These are phyloP conservation scores for Loripinus fragilis DNA, from an alignment of 2,888 invertebrate genomes.

Conservation along the genomic window DNA sequence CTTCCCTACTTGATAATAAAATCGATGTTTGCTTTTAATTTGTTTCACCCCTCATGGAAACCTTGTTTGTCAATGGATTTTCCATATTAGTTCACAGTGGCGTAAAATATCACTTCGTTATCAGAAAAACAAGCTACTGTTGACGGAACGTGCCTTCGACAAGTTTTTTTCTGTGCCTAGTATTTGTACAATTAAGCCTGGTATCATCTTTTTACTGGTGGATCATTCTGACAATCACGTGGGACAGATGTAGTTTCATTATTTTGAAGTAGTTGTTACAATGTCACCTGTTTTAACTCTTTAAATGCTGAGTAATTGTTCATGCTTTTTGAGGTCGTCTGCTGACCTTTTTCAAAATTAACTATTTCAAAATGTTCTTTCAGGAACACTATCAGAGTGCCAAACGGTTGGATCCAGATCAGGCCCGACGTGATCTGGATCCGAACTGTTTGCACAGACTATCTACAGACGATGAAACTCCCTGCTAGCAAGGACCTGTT, in stretches of 20 bases:
- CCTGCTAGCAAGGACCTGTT: too few relatives aligned
- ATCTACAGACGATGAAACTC: too few relatives aligned
- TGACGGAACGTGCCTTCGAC: conserved; percentile 7
- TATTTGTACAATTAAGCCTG: not conserved
- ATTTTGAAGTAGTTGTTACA: too few relatives aligned
- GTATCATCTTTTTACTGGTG: conserved; percentile 4
- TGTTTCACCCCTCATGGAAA: not conserved
- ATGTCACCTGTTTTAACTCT: too few relatives aligned
- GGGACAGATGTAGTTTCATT: conserved; percentile 1
- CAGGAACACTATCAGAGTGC: too few relatives aligned
- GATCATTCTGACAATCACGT: not conserved
- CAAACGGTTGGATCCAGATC: too few relatives aligned
- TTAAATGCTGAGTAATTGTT: too few relatives aligned
- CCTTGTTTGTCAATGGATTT: not conserved
- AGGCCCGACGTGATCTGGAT: too few relatives aligned
- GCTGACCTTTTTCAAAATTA: too few relatives aligned
- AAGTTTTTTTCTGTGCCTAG: not conserved
- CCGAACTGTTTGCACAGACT: too few relatives aligned
- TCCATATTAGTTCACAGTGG: not conserved
- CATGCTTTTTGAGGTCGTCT: too few relatives aligned
- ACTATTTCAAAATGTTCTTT: too few relatives aligned
- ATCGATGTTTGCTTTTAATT: not conserved
- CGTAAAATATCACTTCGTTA: not conserved
- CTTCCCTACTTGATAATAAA: not conserved
- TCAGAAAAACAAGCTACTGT: conserved; percentile 4